Evolutionary conservation across 2,888 invertebrate genomes (phyloP), one percentile per base, ranked within the genome.

Genomic region (Coelinius sp.): DNA sequence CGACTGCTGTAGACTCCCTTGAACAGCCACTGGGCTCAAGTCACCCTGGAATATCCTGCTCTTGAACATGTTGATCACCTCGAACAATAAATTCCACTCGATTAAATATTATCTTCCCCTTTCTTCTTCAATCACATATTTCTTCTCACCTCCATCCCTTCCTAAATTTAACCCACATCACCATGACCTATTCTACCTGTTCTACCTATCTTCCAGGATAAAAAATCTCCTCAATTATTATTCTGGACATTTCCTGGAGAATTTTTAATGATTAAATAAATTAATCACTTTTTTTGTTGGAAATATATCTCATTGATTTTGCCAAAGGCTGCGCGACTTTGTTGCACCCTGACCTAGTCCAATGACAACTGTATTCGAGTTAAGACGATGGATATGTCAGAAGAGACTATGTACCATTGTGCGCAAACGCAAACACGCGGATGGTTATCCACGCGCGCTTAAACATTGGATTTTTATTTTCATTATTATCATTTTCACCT

Each of bases 41-140:
- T 84, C 82, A 72, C 84, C 83, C 81, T 84, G 84, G 71, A 84
- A 84, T 71, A 84, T 84, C 74, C 84, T 80, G 80, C 84, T 84
- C 78, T 84, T 84, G 80, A 84, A 84, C 84, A 84, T 84, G 78
- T 73, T 82, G 81, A 80, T n/a, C n/a, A n/a, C n/a, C 31, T 80
- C 76, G 81, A 77, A 76, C 77, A 80, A 70, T 73, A n/a, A n/a
- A n/a, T n/a, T n/a, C n/a, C n/a, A n/a, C n/a, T 20, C 62, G 20
- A 10, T 46, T 25, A 12, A 10, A 14, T 10, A n/a, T n/a, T n/a
- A n/a, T n/a, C n/a, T 35, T 20, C 20, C 7, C 20, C 22, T 38
- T 14, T 14, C 35, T 63, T 35, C 20, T 56, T 27, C 14, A 25
- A 8, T 5, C 14, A 25, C 27, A 31, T 27, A n/a, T n/a, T 17